Evolutionary conservation across 2,113 vertebrate species (phyloP), one percentile per base, ranked within the genome.

Genomic region (Chrysemys picta): DNA sequence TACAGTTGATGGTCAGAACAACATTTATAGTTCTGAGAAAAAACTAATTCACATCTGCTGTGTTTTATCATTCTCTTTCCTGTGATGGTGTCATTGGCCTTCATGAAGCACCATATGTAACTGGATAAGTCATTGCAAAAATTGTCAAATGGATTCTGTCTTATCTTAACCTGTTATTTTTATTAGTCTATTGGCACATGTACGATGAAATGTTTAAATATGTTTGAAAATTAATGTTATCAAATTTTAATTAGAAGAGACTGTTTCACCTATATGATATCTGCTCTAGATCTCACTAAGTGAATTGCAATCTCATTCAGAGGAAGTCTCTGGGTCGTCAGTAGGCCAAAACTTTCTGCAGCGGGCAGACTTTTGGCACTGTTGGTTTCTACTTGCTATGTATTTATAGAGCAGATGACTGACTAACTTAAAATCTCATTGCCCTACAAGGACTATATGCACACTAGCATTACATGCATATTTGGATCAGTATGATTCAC

Each of bases 401-500:
- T 81, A 65, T 69, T 85, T 72, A 62, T 47, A 88, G 52, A 72
- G n/a, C 42, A 93, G 13, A 69, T 83, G 5, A 9, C 81, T 50
- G 27, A 80, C 59, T 53, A 12, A 75, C 19, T 65, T 82, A 62
- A 93, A 87, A 65, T 65, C 52, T 27, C 38, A 38, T 45, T 57
- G 11, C 47, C 27, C 57, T 24, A 2, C 14, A 13, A 59, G 75
- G 14, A 8, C 35, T 87, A 0, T 62, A 56, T 80, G 10, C 72
- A 45, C 12, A 10, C 35, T 47, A 76, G 22, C 31, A n/a, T 75
- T 22, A 25, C 25, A 14, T 29, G 57, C 72, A 84, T 82, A 49
- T 90, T 87, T 82, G n/a, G 29, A 62, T 80, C 69, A 81, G 45
- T 45, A 24, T 81, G 29, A 93, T 72, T 96, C 89, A 65, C 27